Conservation (phyloP, 2,888 invertebrate species). For the Lucinisca nassula region DNA sequence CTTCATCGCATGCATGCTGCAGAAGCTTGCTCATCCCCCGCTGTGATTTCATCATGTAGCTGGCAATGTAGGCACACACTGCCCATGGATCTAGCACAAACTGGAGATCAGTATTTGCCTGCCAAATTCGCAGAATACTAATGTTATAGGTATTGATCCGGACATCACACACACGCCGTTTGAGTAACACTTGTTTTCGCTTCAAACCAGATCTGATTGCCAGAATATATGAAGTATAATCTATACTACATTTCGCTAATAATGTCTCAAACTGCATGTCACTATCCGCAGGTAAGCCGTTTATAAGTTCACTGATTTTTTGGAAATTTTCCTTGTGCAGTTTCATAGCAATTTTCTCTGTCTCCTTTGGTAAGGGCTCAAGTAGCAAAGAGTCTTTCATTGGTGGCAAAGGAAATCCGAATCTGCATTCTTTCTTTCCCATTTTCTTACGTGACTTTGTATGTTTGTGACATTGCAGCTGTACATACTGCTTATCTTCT, state of each 20-base stretch:
- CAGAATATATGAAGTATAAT: background rate
- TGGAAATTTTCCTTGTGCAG: conserved; percentile 44
- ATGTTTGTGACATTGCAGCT: conserved; percentile 60
- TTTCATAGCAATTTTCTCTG: too few species aligned
- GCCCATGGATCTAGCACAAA: conserved; percentile 50
- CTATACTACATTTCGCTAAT: background rate
- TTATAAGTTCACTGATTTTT: conserved; percentile 53
- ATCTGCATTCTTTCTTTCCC: conserved; percentile 50
- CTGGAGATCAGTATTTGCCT: conserved; percentile 64
- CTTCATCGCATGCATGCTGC: conserved; percentile 33
- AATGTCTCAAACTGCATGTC: too few species aligned
- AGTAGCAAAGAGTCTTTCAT: conserved; percentile 34
- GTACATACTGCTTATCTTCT: conserved; percentile 45
- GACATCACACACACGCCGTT: conserved; percentile 33
- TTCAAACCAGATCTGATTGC: conserved; percentile 24
- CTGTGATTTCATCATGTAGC: conserved; percentile 61
- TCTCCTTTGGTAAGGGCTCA: background rate
- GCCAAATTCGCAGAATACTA: conserved; percentile 49
- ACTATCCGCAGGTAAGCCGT: too few species aligned
- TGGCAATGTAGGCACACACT: conserved; percentile 54
- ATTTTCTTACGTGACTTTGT: conserved; percentile 56
- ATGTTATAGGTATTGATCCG: conserved; percentile 64
- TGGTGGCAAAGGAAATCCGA: conserved; percentile 53
- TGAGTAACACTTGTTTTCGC: conserved; percentile 22
- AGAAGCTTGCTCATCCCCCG: conserved; percentile 36